Evolutionary conservation across 2,888 invertebrate genomes (phyloP), one percentile per base, ranked within the genome.

Genomic region (Erynnis tages): DNA sequence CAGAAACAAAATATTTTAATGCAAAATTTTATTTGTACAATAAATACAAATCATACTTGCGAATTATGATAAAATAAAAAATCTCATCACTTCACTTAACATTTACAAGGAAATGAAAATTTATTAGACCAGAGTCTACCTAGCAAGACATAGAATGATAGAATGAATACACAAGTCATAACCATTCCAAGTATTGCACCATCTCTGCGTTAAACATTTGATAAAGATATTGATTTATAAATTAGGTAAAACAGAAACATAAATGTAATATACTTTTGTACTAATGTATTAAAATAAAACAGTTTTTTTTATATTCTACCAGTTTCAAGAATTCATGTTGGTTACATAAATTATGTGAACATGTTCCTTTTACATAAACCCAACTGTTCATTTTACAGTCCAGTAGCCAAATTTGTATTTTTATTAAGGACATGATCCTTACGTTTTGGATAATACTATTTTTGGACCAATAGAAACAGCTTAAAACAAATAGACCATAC

Each of bases 11-110:
- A 54, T 32, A 57, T 67, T 79, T 77, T 70, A 76, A 82, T 87
- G 81, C 81, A 85, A 85, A 82, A 73, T 77, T 83, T 89, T 88
- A 88, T 88, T 88, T 89, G 87, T 89, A 88, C 87, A 88, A 88
- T 88, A 86, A 86, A 88, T 89, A 89, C 87, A 88, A 89, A 89
- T 78, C 73, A 87, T 85, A 86, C 74, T 80, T 78, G 85, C 84
- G 83, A 84, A 83, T 79, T 76, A 86, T 74, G 69, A 76, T 79
- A 81, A 83, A 80, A 79, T 79, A 79, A 80, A 74, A 79, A 82
- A 82, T 85, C 79, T 85, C 85, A 85, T 79, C 75, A 81, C 79
- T 79, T 83, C 67, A 70, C 74, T 79, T 79, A 79, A 74, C 71
- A 68, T 46, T 54, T 50, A 55, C 43, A 55, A 46, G 73, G 66